Conservation (phyloP, 2,888 invertebrate species). For the Oscheius sp. region DNA sequence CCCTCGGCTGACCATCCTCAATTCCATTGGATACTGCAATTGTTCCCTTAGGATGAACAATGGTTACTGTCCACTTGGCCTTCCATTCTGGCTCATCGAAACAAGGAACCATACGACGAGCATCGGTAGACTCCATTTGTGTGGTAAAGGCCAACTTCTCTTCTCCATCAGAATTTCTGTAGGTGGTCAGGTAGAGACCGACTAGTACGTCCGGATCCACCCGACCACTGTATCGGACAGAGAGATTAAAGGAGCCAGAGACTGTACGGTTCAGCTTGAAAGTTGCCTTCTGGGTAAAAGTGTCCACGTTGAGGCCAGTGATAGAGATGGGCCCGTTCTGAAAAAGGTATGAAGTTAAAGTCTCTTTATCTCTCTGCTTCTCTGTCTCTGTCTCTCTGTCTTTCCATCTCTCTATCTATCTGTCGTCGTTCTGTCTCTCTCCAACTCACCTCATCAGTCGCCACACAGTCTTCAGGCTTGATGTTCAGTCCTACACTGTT, state of each 20-base stretch:
- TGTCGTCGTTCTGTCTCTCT: neutral
- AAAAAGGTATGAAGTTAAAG: neutral
- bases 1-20: conserved; percentile 18
- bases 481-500: conserved; percentile 1
- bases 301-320: conserved; percentile 1
- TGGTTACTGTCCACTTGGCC: conserved; percentile 49
- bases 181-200: conserved; percentile 60
- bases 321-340: neutral
- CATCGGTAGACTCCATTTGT: conserved; percentile 68
- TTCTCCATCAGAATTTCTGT: conserved; percentile 28
- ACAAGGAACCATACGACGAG: conserved; percentile 69
- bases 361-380: neutral
- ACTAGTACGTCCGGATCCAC: conserved; percentile 41
- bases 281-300: neutral
- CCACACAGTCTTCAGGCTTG: neutral
- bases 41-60: conserved; percentile 45
- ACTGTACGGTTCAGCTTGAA: neutral
- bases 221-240: conserved; percentile 54
- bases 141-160: conserved; percentile 62
- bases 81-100: conserved; percentile 68
- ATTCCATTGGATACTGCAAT: conserved; percentile 42
- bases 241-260: neutral
- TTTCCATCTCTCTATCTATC: neutral
- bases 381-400: neutral
- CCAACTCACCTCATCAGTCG: neutral